Conservation (phyloP, 2,888 invertebrate species). For the Dimorphilus gyrociliatus region DNA sequence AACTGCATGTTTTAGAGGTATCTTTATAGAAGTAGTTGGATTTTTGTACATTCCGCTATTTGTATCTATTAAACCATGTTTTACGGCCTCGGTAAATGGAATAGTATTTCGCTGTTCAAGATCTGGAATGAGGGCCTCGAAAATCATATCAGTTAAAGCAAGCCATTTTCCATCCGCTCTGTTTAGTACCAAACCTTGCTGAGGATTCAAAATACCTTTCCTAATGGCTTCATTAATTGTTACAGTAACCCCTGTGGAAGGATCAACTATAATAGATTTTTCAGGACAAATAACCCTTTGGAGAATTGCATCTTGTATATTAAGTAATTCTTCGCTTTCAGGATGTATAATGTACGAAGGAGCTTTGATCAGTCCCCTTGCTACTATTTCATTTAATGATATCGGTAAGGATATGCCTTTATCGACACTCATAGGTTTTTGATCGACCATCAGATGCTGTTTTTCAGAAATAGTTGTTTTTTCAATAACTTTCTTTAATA, state of each 20-base stretch:
- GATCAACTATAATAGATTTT: slow-evolving; percentile 35
- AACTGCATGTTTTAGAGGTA: slow-evolving; percentile 43
- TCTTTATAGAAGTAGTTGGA: slow-evolving; percentile 51
- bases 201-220: slow-evolving; percentile 68
- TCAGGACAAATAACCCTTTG: slow-evolving; percentile 12
- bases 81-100: slow-evolving; percentile 51
- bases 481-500: too few species aligned
- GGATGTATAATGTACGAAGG: slow-evolving; percentile 14
- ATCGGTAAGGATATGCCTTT: slow-evolving; percentile 15
- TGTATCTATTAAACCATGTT: slow-evolving; percentile 56
- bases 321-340: slow-evolving; percentile 41
- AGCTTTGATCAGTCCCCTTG: slow-evolving; percentile 11
- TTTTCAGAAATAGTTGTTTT: too few species aligned
- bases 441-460: too few species aligned
- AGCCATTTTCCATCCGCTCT: slow-evolving; percentile 51
- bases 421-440: too few species aligned
- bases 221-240: slow-evolving; percentile 79
- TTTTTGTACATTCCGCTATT: slow-evolving; percentile 43
- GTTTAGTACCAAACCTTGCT: slow-evolving; percentile 51
- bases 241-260: slow-evolving; percentile 53
- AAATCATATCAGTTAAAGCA: slow-evolving; percentile 59
- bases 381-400: slow-evolving; percentile 15
- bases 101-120: slow-evolving; percentile 46
- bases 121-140: slow-evolving; percentile 37
- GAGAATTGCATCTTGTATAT: slow-evolving; percentile 57